Base-by-base conservation (phyloP, 2,888 invertebrate species). In the Erebia epiphron region DNA sequence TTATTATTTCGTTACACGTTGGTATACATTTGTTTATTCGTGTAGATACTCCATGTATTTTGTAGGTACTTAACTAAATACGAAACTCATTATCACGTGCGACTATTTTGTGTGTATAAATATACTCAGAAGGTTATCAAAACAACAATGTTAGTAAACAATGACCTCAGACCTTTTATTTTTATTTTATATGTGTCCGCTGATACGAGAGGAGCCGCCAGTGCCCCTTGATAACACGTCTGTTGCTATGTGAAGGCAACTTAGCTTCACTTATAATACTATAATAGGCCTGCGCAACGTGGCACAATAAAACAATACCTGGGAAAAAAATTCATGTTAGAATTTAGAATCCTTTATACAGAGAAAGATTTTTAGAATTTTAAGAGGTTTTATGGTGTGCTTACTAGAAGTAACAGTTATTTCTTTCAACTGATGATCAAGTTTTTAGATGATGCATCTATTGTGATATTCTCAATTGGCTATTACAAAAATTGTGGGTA, bases 201-300 rank as follows among this genome's bases (percentile, higher is more conserved):
- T 75, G 74, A 73, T 67, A 73, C 73, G 70, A 64, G 16, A 54
- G 57, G 76, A 80, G 82, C 82, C 84, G 83, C 75, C 70, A 71
- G 71, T 66, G 74, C 71, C 72, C 70, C 68, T 68, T 75, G 79
- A 82, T 77, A 77, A 56, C 52, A 54, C 41, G 1, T 56, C 16
- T 83, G 90, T 90, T 88, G 82, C 88, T 85, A 89, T 81, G 88
- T 85, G 88, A 83, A 82, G 81, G 46, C 7, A 58, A 46, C n/a
- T 49, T 11, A 5, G 7, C 35, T 35, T 43, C 41, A 65, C 62
- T 50, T 13, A 41, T 56, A 54, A 58, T 18, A 62, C 57, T 63
- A 58, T n/a, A 50, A 52, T n/a, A 52, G 1, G 16, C 1, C 3
- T 52, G n/a, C 52, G n/a, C n/a, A 50, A 50, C n/a, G 50, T 43